phyloP scores from a whole-genome alignment of 2,797 vertebrate genomes.

The Myiotriccus ornatus region DNA sequence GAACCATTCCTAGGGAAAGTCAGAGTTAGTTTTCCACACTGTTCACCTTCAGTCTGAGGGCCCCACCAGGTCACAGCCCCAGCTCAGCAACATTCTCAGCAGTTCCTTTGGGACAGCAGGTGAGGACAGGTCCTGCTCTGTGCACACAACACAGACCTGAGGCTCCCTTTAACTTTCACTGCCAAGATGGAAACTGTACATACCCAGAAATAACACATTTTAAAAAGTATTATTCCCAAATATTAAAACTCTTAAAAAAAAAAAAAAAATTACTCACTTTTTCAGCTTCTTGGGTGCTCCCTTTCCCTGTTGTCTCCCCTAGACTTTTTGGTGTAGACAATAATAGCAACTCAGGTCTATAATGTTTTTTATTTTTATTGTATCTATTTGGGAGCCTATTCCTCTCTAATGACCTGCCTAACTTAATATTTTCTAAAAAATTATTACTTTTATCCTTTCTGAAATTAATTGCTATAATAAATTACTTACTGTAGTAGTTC shows the following conservation, averaged over 20 bases:
- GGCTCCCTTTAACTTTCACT: background rate
- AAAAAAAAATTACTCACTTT: background rate
- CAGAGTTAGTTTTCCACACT: background rate
- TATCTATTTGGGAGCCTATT: background rate
- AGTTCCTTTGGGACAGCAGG: accelerated
- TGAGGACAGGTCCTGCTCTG: background rate
- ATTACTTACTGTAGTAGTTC: background rate
- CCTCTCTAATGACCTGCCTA: background rate
- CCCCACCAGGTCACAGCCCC: background rate
- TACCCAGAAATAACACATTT: background rate
- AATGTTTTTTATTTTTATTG: background rate
- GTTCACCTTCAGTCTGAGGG: background rate
- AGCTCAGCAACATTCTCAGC: background rate
- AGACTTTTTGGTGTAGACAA: background rate
- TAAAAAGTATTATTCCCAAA: background rate
- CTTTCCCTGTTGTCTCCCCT: background rate
- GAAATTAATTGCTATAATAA: background rate
- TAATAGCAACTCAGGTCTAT: background rate
- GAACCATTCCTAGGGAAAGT: accelerated
- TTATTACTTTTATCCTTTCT: background rate
- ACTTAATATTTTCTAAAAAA: background rate
- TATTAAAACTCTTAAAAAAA: background rate
- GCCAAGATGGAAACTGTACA: background rate
- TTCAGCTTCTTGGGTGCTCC: background rate
- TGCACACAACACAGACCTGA: accelerated